These are phyloP conservation scores for Felis chaus DNA, from an alignment of 2,113 vertebrate genomes.

Conservation along the genomic window DNA sequence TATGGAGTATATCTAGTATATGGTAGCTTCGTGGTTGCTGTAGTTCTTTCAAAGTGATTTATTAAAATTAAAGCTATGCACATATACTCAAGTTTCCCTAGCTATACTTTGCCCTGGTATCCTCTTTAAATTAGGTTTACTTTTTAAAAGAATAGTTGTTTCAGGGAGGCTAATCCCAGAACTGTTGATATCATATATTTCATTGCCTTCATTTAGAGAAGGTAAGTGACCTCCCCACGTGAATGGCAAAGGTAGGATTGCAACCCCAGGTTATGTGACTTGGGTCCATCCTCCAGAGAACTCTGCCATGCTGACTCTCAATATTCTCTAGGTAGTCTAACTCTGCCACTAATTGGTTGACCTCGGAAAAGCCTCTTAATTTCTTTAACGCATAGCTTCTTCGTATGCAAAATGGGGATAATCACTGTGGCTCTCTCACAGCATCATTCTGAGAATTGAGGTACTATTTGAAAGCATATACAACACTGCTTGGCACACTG, in stretches of 20 bases:
- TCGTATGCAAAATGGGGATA: neutral
- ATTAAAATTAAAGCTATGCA: constrained; percentile 6
- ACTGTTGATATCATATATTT: neutral
- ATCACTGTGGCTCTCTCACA: neutral
- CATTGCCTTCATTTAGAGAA: neutral
- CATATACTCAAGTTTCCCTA: neutral
- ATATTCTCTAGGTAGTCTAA: neutral
- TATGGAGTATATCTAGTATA: neutral
- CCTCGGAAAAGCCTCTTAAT: neutral
- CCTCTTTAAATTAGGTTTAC: neutral
- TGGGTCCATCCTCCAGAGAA: neutral
- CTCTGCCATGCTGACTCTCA: neutral
- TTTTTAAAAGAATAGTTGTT: constrained; percentile 15
- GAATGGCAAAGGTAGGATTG: neutral
- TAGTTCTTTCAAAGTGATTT: constrained; percentile 8
- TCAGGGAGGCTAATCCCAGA: neutral
- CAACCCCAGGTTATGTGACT: neutral
- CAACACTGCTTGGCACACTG: neutral
- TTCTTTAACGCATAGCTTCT: neutral
- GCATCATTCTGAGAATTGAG: neutral
- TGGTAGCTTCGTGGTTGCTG: neutral
- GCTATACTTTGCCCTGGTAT: neutral
- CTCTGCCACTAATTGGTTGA: neutral
- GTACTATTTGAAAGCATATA: neutral
- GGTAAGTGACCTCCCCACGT: neutral